phyloP scores from a whole-genome alignment of 2,113 vertebrate genomes.

The Ancistrus triradiatus region DNA sequence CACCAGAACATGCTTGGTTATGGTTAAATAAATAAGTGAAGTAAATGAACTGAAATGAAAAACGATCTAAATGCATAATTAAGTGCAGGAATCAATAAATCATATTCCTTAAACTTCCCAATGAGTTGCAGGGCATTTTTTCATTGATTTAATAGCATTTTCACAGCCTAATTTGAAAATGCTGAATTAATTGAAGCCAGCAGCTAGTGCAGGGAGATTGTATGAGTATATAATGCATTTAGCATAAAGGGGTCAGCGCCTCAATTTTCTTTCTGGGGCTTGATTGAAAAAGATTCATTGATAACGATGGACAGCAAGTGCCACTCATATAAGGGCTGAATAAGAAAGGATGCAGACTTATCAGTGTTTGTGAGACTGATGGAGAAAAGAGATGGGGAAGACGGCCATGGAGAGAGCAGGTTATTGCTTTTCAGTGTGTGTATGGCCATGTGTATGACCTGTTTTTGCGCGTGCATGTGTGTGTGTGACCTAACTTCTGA shows the following conservation, averaged over 20 bases:
- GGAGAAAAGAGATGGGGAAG: background rate
- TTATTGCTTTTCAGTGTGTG: background rate
- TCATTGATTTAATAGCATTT: no score
- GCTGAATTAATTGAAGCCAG: no score
- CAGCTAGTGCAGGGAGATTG: background rate
- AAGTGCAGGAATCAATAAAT: no score
- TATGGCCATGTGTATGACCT: background rate
- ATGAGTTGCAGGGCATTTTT: no score
- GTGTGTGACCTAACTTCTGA: background rate
- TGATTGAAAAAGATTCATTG: constrained; percentile 30
- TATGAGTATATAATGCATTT: constrained; percentile 17
- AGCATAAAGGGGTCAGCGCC: constrained; percentile 3
- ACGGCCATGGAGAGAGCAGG: background rate
- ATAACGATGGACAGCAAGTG: background rate
- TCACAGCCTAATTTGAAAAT: no score
- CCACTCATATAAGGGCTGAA: constrained; percentile 13
- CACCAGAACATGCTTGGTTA: no score
- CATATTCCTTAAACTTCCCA: no score
- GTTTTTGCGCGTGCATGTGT: background rate
- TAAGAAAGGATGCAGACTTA: background rate
- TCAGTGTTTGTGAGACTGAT: background rate
- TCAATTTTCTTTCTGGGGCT: background rate
- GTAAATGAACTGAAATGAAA: no score
- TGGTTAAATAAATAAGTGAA: no score
- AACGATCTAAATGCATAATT: no score